Evolutionary conservation across 2,888 invertebrate genomes (phyloP), one percentile per base, ranked within the genome.

Genomic region (Thymelicus acteon): DNA sequence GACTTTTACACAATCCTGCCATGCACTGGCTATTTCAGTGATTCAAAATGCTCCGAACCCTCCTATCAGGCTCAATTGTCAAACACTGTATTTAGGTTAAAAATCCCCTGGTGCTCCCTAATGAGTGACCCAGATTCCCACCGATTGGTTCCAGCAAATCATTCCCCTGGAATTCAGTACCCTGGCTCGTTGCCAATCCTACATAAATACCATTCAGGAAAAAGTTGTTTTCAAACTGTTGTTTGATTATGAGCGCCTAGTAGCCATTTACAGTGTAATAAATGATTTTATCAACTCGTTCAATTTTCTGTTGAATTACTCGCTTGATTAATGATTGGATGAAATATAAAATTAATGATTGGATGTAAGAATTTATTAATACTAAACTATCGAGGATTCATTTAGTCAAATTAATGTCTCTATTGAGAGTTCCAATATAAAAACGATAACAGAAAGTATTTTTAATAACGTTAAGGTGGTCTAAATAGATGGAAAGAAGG

Each of bases 161-260:
- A 68, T 62, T 68, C 62, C 62, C 62, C 48, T 68, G 62, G 68
- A 68, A 68, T 61, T 68, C 68, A 57, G 62, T 68, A 54, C 62
- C 54, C 68, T 68, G 68, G 68, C 68, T 39, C 47, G 48, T n/a
- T 62, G 68, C 68, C 68, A 69, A 62, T 62, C 54, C 12, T 15
- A 62, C 61, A 62, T 69, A 69, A 62, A 67, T 62, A 69, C 47
- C 62, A 69, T 69, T 69, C 62, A 69, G 62, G 68, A 69, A 69
- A 62, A 69, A 69, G 57, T 69, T 69, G 69, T 69, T 63, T 62
- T 63, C 63, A 63, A 63, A 69, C 63, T 63, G 63, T 69, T 69
- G 57, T 57, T 68, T 57, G 62, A 47, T 68, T 69, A 69, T 69
- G 69, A 48, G 39, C 58, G 37, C 47, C 62, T 39, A 57, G 68